phyloP scores from a whole-genome alignment of 2,888 invertebrate species.

The Epistrophe grossulariae region DNA sequence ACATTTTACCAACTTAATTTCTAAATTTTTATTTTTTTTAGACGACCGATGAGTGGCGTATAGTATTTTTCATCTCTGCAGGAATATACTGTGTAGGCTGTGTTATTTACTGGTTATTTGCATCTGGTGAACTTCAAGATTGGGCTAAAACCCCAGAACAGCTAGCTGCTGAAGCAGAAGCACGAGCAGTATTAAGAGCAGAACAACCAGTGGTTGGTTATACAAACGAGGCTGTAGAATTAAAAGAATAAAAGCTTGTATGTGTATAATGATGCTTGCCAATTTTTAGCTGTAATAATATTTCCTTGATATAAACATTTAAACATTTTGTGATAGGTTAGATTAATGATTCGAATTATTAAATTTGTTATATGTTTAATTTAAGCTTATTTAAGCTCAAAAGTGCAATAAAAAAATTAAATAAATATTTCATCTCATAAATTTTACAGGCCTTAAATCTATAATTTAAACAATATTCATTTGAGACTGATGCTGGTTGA shows the following conservation, averaged over 20 bases:
- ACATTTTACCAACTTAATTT: not conserved
- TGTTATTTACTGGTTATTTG: conserved; percentile 91
- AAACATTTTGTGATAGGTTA: conserved; percentile 45
- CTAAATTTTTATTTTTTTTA: conserved; percentile 81
- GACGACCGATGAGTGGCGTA: conserved; percentile 92
- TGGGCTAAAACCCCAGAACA: conserved; percentile 87
- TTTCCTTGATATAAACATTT: conserved; percentile 1
- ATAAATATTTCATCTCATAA: not conserved
- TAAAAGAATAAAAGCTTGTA: conserved; percentile 79
- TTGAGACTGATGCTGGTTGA: too few relatives aligned
- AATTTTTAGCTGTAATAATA: conserved; percentile 15
- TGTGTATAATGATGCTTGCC: conserved; percentile 50
- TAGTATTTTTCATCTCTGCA: conserved; percentile 94
- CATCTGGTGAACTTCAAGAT: conserved; percentile 92
- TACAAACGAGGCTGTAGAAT: conserved; percentile 82
- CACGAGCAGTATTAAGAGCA: conserved; percentile 84
- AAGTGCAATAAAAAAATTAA: conserved; percentile 47
- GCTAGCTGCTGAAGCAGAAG: conserved; percentile 81
- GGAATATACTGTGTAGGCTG: conserved; percentile 93
- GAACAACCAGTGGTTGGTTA: conserved; percentile 78
- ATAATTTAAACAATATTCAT: too few relatives aligned
- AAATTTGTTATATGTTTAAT: not conserved
- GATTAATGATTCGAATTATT: not conserved
- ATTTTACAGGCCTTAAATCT: not conserved
- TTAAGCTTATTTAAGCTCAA: conserved; percentile 30